Percentiles rank a stretch among this genome's conserved stretches.
phyloP scores from a whole-genome alignment of 2,888 invertebrate species.

The Craniophora ligustri region DNA sequence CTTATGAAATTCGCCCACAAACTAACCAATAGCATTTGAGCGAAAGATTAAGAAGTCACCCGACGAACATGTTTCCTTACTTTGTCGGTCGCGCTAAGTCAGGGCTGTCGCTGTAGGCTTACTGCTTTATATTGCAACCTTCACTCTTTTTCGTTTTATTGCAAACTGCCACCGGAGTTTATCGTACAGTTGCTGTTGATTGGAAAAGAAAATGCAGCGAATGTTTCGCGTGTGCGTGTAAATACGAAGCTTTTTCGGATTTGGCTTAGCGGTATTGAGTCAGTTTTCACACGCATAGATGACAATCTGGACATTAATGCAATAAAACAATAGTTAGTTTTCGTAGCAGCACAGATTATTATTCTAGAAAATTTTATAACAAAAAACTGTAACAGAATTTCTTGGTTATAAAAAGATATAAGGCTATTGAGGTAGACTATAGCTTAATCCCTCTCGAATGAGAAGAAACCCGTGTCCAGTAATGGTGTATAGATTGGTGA shows the following conservation, averaged over 20 bases:
- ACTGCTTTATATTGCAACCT: conserved; percentile 38
- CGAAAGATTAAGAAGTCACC: conserved; percentile 78
- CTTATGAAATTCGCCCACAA: conserved; percentile 13
- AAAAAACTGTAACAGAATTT: too few species aligned
- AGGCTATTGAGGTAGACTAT: too few species aligned
- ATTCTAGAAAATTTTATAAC: too few species aligned
- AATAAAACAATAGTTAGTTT: too few species aligned
- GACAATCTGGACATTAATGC: too few species aligned
- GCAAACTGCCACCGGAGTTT: conserved; percentile 24
- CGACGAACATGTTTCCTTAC: conserved; percentile 74
- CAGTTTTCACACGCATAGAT: too few species aligned
- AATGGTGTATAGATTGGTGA: too few species aligned
- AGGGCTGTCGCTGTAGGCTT: conserved; percentile 63
- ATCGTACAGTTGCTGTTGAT: conserved; percentile 11
- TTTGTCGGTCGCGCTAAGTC: conserved; percentile 62
- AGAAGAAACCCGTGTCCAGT: too few species aligned
- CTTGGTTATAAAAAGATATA: too few species aligned
- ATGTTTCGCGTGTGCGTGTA: conserved; percentile 1
- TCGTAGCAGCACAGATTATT: too few species aligned
- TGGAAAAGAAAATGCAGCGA: conserved; percentile 12
- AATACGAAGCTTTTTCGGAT: not conserved
- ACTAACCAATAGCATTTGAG: conserved; percentile 59
- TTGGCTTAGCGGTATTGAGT: not conserved
- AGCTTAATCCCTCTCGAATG: too few species aligned
- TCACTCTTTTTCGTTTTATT: conserved; percentile 40